These are phyloP conservation scores for Micrastur ruficollis DNA, from an alignment of 2,797 vertebrate genomes.

Conservation along the genomic window DNA sequence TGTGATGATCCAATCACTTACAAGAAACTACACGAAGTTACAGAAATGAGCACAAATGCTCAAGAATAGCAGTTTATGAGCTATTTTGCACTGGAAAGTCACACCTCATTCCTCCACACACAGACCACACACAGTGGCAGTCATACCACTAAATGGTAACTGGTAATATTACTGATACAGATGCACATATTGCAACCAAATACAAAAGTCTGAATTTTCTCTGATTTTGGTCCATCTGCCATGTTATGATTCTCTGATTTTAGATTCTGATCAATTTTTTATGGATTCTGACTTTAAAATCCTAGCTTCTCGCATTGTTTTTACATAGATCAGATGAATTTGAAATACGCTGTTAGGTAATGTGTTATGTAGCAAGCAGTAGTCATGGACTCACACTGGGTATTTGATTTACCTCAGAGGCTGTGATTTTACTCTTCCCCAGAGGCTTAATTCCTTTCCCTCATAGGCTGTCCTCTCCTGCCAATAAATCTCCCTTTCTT, in stretches of 20 bases:
- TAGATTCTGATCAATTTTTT: background rate
- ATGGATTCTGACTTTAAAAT: background rate
- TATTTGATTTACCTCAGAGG: background rate
- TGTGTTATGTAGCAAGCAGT: background rate
- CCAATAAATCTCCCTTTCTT: background rate
- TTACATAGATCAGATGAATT: background rate
- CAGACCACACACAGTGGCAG: background rate
- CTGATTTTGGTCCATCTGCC: background rate
- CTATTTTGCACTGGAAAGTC: too few species aligned
- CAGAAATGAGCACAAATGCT: background rate
- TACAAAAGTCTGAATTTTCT: background rate
- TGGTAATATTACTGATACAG: background rate
- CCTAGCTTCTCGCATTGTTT: background rate
- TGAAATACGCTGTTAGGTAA: fast-evolving
- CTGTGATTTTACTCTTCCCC: background rate
- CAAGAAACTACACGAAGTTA: background rate
- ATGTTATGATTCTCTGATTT: background rate
- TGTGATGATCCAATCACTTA: background rate
- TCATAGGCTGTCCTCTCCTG: background rate
- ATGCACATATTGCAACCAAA: background rate
- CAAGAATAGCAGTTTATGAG: background rate
- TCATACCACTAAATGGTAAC: background rate
- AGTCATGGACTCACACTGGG: background rate
- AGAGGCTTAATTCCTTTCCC: background rate
- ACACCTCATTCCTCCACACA: background rate